These are phyloP conservation scores for Ariolimax columbianus DNA, from an alignment of 2,888 invertebrate species.

Conservation along the genomic window DNA sequence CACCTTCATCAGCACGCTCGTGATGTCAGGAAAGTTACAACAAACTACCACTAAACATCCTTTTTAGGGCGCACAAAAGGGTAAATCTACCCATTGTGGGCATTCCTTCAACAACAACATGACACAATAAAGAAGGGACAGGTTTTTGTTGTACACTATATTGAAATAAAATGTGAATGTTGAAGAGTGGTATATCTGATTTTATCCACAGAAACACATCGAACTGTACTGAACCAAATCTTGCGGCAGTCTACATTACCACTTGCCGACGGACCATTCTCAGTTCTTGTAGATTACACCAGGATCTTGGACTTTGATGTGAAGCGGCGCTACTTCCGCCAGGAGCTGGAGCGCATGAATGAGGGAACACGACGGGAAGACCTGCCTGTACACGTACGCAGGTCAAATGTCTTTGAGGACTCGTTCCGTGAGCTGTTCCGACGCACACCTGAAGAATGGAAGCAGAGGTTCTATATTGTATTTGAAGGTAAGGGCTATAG, in stretches of 20 bases:
- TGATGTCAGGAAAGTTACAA: too few relatives aligned
- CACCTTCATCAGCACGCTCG: too few relatives aligned
- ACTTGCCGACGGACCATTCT: constrained; percentile 91
- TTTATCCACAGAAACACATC: constrained; percentile 85
- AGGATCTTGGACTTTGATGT: constrained; percentile 93
- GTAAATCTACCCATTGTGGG: too few relatives aligned
- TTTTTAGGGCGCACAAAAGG: too few relatives aligned
- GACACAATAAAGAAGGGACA: too few relatives aligned
- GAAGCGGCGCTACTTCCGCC: constrained; percentile 90
- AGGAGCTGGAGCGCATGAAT: constrained; percentile 90
- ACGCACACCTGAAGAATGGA: constrained; percentile 91
- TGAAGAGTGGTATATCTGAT: background rate
- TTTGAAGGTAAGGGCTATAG: constrained; percentile 92
- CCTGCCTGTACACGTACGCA: constrained; percentile 89
- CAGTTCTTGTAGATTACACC: constrained; percentile 91
- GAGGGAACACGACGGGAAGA: constrained; percentile 84
- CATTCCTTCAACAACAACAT: too few relatives aligned
- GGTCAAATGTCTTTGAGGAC: constrained; percentile 91
- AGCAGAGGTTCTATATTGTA: constrained; percentile 92
- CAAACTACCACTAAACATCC: too few relatives aligned
- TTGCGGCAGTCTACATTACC: constrained; percentile 86
- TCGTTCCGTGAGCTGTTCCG: constrained; percentile 92
- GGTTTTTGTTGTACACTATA: too few relatives aligned
- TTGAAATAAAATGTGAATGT: too few relatives aligned
- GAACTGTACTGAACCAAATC: constrained; percentile 92